These are phyloP conservation scores for Apolygus lucorum DNA, from an alignment of 1,140 invertebrate genomes.

Conservation along the genomic window DNA sequence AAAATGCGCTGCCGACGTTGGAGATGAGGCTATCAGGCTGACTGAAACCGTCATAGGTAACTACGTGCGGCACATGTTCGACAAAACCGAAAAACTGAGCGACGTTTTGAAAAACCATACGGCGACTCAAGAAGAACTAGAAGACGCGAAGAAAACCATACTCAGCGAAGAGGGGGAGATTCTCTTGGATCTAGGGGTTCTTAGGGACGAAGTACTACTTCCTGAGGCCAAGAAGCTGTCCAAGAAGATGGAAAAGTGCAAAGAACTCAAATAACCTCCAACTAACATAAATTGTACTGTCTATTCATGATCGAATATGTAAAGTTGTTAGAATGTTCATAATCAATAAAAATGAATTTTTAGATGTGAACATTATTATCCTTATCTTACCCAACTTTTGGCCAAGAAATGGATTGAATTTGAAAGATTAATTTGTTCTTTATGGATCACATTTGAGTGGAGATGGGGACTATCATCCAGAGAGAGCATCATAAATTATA, in stretches of 20 bases:
- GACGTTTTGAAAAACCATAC: not conserved
- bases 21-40: not conserved
- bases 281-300: no score
- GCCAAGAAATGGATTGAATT: no score
- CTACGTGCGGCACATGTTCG: not conserved
- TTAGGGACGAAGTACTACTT: not conserved
- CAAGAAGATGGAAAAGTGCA: not conserved
- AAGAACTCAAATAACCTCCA: not conserved
- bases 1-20: not conserved
- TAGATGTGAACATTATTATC: no score
- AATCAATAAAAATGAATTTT: no score
- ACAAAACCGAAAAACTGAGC: not conserved
- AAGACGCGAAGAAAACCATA: not conserved
- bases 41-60: not conserved
- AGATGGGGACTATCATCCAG: no score
- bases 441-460: no score
- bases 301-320: no score
- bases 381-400: no score
- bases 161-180: not conserved
- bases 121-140: not conserved
- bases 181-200: not conserved
- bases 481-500: no score
- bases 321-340: no score
- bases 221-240: not conserved
- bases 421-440: no score